Evolutionary conservation across 2,797 vertebrate genomes (phyloP), one percentile per base, ranked within the genome.

Genomic region (Tenualosa ilisha): DNA sequence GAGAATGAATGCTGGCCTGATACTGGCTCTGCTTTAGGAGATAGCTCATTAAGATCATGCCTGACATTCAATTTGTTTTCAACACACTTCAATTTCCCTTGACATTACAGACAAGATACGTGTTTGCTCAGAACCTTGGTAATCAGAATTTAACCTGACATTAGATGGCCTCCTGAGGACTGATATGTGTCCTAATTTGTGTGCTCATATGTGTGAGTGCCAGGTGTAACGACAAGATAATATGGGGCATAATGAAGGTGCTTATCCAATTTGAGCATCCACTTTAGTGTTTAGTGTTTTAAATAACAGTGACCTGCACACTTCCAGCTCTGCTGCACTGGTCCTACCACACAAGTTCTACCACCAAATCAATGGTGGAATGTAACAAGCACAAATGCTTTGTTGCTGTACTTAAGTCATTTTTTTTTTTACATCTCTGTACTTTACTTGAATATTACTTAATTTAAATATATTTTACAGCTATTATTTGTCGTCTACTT

Each of bases 61-160:
- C 91, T 92, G 88, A 93, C 92, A 91, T 91, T 87, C 88, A 89
- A 95, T 92, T 92, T 90, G 92, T 94, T 94, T 95, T 92, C 88
- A 88, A 86, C 91, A 90, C 91, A 89, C 87, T 88, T 87, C 86
- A 82, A 90, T 92, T 92, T 83, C 91, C 86, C 83, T 46, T 83
- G 83, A 84, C 31, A 85, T 86, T 87, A 84, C 86, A 37, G 81
- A 86, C 84, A 87, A 91, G 87, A 89, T 88, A 87, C 68, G 89
- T 88, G 91, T 92, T 86, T 89, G 92, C 92, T 91, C 86, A 83
- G 86, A 87, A 84, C 84, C 88, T 90, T 81, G 89, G 87, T 89
- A 89, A 92, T 91, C 86, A 2, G 88, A 81, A 89, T 90, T 91
- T 91, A 89, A 89, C 91, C 82, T 88, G 89, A 82, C 82, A 88